Percentiles rank a stretch among this genome's conserved stretches.
These are phyloP conservation scores for Anagyrus pseudococci DNA, from an alignment of 2,888 invertebrate genomes.

Conservation along the genomic window DNA sequence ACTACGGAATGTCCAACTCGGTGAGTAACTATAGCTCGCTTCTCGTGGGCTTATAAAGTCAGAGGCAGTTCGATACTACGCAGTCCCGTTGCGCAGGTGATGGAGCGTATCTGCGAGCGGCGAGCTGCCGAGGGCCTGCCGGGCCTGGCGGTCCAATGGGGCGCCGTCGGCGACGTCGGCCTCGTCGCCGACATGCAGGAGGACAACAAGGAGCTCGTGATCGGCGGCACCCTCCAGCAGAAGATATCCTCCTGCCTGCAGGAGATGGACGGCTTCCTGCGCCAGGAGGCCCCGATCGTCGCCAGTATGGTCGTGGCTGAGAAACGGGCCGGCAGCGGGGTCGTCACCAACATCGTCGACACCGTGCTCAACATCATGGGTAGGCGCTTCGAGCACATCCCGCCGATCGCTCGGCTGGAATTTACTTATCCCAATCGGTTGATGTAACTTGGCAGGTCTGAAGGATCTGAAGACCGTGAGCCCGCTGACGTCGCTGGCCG, in stretches of 20 bases:
- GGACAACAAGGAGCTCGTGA: conserved; percentile 72
- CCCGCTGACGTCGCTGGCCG: conserved; percentile 78
- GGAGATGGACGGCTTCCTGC: conserved; percentile 77
- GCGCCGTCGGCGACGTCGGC: conserved; percentile 75
- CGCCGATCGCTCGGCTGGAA: neutral
- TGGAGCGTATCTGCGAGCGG: conserved; percentile 69
- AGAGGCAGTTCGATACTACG: too few species aligned
- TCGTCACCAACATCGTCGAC: conserved; percentile 74
- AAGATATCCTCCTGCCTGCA: conserved; percentile 82
- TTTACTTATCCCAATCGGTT: too few species aligned
- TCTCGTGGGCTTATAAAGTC: too few species aligned
- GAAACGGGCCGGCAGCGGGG: conserved; percentile 71
- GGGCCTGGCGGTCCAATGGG: conserved; percentile 71
- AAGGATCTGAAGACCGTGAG: conserved; percentile 70
- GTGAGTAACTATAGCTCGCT: conserved; percentile 41
- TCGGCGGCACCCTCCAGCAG: conserved; percentile 85
- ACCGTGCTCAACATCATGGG: conserved; percentile 71
- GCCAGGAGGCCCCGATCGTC: conserved; percentile 70
- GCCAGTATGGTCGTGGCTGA: conserved; percentile 89
- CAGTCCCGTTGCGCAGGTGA: conserved; percentile 44
- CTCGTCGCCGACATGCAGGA: conserved; percentile 80
- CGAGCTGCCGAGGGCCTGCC: conserved; percentile 63
- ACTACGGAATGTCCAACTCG: conserved; percentile 68
- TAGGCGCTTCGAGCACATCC: conserved; percentile 31
- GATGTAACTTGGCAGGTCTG: conserved; percentile 54